Conservation (phyloP, 2,113 vertebrate species). For the Butastur rufipennis region DNA sequence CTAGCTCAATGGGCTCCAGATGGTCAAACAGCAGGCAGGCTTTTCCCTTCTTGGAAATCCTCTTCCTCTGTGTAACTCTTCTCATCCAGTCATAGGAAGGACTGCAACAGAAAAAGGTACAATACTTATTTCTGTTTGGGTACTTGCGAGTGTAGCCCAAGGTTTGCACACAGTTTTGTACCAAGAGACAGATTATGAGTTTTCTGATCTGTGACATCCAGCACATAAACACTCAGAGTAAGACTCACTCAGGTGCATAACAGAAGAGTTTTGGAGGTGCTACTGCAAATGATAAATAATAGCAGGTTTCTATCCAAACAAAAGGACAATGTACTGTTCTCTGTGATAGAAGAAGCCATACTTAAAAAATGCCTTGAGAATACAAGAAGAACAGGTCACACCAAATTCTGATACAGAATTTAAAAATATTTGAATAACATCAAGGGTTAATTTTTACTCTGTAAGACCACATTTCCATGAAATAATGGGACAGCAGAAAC, state of each 20-base stretch:
- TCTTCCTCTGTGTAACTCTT: slow-evolving; percentile 94
- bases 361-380: background rate
- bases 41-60: slow-evolving; percentile 92
- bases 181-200: background rate
- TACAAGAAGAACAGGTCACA: background rate
- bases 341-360: background rate
- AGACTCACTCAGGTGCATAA: background rate
- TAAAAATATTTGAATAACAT: background rate
- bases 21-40: slow-evolving; percentile 96
- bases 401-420: background rate
- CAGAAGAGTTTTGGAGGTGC: background rate
- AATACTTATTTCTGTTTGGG: background rate
- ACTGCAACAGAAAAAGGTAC: slow-evolving; percentile 69
- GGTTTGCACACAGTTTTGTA: background rate
- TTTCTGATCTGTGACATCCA: background rate
- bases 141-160: background rate
- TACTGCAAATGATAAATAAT: background rate
- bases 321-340: background rate
- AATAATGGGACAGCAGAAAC: background rate
- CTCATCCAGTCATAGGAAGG: slow-evolving; percentile 99
- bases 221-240: background rate
- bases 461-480: background rate
- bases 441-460: background rate
- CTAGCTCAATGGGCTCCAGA: slow-evolving; percentile 94
- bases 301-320: background rate